Conservation (phyloP, 2,113 vertebrate species). For the Hippoglossus stenolepis region DNA sequence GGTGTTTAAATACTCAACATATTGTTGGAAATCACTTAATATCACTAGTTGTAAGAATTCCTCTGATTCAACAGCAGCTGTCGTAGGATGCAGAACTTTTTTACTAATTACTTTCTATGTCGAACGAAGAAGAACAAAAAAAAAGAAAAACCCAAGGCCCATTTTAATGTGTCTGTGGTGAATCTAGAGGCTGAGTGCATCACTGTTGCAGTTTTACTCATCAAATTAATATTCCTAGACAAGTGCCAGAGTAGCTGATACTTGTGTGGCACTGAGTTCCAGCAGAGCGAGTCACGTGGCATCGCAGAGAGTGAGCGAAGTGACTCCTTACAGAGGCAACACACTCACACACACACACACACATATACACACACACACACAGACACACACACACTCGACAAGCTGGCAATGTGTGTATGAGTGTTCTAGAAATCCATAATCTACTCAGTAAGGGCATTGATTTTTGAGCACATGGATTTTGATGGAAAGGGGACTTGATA, state of each 20-base stretch:
- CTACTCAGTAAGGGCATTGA: constrained; percentile 71
- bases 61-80: constrained; percentile 34
- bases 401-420: constrained; percentile 60
- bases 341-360: constrained; percentile 13
- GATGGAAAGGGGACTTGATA: constrained; percentile 71
- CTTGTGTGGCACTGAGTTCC: constrained; percentile 27
- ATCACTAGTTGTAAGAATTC: constrained; percentile 47
- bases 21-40: constrained; percentile 60
- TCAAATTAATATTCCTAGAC: constrained; percentile 52
- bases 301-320: constrained; percentile 48
- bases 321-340: constrained; percentile 59
- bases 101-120: constrained; percentile 51
- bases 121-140: constrained; percentile 15
- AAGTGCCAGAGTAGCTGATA: constrained; percentile 34
- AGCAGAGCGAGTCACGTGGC: constrained; percentile 48
- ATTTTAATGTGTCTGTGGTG: constrained; percentile 51
- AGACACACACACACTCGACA: constrained; percentile 40
- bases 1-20: constrained; percentile 58
- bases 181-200: constrained; percentile 49
- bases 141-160: constrained; percentile 40
- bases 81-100: constrained; percentile 44
- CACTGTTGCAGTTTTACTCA: constrained; percentile 53
- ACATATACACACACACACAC: constrained; percentile 22
- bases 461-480: constrained; percentile 67
- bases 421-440: constrained; percentile 74